Evolutionary conservation across 1,140 invertebrate genomes (phyloP), one percentile per base, ranked within the genome.

Genomic region (Sycophila sp.): DNA sequence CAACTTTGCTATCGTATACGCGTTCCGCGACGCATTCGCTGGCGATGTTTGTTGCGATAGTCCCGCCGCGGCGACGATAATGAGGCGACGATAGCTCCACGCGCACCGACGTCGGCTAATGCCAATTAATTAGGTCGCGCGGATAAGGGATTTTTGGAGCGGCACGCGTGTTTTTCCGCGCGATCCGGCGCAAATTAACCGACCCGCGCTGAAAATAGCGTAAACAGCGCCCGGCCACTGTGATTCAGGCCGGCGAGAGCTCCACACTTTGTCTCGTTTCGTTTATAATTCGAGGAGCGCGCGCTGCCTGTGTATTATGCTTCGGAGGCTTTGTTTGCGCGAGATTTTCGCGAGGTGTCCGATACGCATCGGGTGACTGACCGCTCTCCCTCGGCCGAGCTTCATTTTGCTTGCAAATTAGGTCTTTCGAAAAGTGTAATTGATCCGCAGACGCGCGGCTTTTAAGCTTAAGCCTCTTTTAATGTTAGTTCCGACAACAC

Each of bases 311-410:
- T 62, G 10, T 42, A 22, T 22, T 40, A 2, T 4, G 4, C 2
- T 40, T 73, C 49, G 49, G 45, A 64, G 49, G 64, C 40, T 67
- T 58, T 74, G 71, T 67, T 66, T 72, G 69, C 71, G 71, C 71
- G 74, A 56, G 58, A 66, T 73, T 60, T 72, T 40, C 34, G 42
- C n/a, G 51, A 38, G 32, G n/a, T n/a, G n/a, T n/a, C n/a, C n/a
- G n/a, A n/a, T n/a, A n/a, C n/a, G n/a, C n/a, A n/a, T n/a, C n/a
- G n/a, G n/a, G n/a, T n/a, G n/a, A n/a, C n/a, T n/a, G n/a, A n/a
- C n/a, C n/a, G n/a, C n/a, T n/a, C n/a, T n/a, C n/a, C n/a, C n/a
- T n/a, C n/a, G n/a, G n/a, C n/a, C n/a, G n/a, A n/a, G n/a, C n/a
- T n/a, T n/a, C n/a, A n/a, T n/a, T n/a, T n/a, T n/a, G n/a, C n/a